Base-by-base conservation (phyloP, 2,888 invertebrate genomes). In the Dicyrtoma fusca region DNA sequence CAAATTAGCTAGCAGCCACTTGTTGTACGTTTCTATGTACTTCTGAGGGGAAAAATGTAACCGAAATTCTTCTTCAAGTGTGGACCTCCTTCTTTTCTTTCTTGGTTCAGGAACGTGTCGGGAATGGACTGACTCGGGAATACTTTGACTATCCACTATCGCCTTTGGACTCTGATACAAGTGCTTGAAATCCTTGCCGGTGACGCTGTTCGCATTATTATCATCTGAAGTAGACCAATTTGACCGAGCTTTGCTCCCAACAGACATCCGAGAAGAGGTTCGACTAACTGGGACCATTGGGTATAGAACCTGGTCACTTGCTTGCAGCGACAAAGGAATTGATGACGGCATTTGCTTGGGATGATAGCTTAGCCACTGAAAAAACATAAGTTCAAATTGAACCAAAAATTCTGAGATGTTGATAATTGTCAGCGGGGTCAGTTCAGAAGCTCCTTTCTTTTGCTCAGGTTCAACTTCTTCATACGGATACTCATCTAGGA, bases 1-100 rank as follows among this genome's bases (percentile, higher is more conserved):
- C 55, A 75, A 72, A 66, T 70, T 25, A n/a, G 61, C 26, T 1
- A 71, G 62, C 13, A 72, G 57, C 75, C 75, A 75, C 42, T 62
- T 57, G 21, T 72, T 57, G 68, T 68, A 72, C 6, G 72, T 68
- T 17, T 66, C 59, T 47, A 66, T 44, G 21, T 59, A 66, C 6
- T 42, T 14, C 1, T n/a, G 47, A 6, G 49, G 65, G 26, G 47
- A 55, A 49, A 72, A 63, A 17, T 34, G 45, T 26, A 64, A 21
- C n/a, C 64, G 63, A 47, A 62, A 68, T 21, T 51, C 68, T 34
- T 71, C 61, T 49, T 65, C 62, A 17, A 63, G n/a, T 21, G 70
- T 62, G 13, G 70, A 63, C 14, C 19, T 66, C n/a, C 34, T 13
- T 19, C 65, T 25, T 3, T 13, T 1, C n/a, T 42, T 21, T 19